These are phyloP conservation scores for Coronaproctus castanopsis DNA, from an alignment of 2,888 invertebrate genomes.

Conservation along the genomic window DNA sequence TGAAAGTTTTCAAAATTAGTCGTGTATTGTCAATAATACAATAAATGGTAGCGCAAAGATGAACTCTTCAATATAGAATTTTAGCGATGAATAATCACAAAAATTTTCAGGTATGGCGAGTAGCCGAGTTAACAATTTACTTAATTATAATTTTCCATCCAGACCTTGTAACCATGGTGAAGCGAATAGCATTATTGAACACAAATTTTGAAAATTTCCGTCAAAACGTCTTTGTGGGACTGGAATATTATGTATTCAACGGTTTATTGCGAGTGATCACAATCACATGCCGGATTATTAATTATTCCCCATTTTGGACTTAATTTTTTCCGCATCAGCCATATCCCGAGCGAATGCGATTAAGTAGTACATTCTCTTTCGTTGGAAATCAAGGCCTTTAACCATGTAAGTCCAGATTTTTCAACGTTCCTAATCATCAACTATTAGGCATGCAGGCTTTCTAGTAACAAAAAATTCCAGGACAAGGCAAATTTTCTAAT, in stretches of 20 bases:
- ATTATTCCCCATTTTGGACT: not conserved
- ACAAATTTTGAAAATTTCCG: not conserved
- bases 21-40: no score
- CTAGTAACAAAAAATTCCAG: no score
- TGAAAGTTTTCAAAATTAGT: no score
- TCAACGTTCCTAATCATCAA: no score
- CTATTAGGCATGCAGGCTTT: no score
- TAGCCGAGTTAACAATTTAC: not conserved
- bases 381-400: not conserved
- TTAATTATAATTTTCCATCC: not conserved
- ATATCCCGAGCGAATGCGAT: not conserved
- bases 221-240: not conserved
- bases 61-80: no score
- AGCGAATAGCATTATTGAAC: not conserved
- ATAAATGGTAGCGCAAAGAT: no score
- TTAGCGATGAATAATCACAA: no score
- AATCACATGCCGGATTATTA: not conserved
- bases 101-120: not conserved
- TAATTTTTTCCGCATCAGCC: not conserved
- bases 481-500: no score
- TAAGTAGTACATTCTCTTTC: not conserved
- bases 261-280: not conserved
- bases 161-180: not conserved
- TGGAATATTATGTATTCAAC: not conserved
- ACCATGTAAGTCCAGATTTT: not conserved